Evolutionary conservation across 2,888 invertebrate genomes (phyloP).

Genomic region (Biston stratarius): DNA sequence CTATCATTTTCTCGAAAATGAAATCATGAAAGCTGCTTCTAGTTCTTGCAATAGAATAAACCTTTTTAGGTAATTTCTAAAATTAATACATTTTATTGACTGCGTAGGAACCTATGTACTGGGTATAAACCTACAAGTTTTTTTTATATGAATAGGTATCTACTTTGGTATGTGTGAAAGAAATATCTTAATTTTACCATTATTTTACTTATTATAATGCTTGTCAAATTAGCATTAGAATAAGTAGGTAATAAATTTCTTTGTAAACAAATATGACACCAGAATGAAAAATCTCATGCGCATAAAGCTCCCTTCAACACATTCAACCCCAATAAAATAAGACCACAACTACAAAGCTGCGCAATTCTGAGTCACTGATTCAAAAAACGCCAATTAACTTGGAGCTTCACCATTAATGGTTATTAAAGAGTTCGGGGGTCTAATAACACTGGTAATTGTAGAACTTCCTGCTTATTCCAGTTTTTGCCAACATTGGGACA

Average conservation of each 20-base stretch:
- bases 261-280: neutral
- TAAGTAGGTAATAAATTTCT: neutral
- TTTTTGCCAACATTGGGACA: constrained; percentile 56
- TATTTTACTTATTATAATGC: too few relatives aligned
- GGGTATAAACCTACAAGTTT: too few relatives aligned
- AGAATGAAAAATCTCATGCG: constrained; percentile 16
- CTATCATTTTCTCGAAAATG: too few relatives aligned
- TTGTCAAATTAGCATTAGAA: too few relatives aligned
- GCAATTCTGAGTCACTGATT: constrained; percentile 26
- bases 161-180: too few relatives aligned
- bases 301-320: constrained; percentile 22
- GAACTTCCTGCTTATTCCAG: constrained; percentile 57
- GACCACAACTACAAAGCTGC: constrained; percentile 20
- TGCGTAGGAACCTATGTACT: too few relatives aligned
- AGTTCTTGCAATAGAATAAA: too few relatives aligned
- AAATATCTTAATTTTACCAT: too few relatives aligned
- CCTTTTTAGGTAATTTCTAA: too few relatives aligned
- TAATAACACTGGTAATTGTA: constrained; percentile 48
- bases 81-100: too few relatives aligned
- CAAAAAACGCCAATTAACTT: constrained; percentile 35
- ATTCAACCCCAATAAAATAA: constrained; percentile 22
- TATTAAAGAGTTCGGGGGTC: constrained; percentile 49
- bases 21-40: too few relatives aligned
- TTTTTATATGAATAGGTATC: too few relatives aligned
- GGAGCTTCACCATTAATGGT: constrained; percentile 33